Conservation (phyloP, 2,113 vertebrate species). For the Leiothrix lutea region DNA sequence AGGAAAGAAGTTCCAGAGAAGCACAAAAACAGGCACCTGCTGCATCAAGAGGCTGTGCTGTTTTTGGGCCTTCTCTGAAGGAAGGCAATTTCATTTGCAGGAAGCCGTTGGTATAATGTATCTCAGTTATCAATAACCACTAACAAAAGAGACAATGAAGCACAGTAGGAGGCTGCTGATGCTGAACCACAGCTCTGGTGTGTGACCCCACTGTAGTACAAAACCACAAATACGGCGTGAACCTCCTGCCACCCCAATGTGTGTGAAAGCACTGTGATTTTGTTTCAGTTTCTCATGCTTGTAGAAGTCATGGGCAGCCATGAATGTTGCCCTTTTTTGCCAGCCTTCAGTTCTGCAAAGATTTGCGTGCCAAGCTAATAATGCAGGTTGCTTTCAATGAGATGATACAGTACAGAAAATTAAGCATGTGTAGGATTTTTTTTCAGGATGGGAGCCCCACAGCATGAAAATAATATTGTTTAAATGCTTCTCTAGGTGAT, state of each 20-base stretch:
- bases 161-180: not conserved
- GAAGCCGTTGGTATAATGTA: not conserved
- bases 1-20: not conserved
- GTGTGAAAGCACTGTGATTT: not conserved
- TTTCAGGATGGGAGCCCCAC: not conserved
- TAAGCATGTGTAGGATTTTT: not conserved
- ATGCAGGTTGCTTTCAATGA: not conserved
- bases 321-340: not conserved
- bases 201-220: rapidly evolving
- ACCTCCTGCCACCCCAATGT: rapidly evolving
- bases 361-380: not conserved
- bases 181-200: not conserved
- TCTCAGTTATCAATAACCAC: not conserved
- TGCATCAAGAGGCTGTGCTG: rapidly evolving
- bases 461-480: not conserved
- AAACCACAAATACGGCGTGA: not conserved
- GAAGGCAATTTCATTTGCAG: not conserved
- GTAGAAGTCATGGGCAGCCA: not conserved
- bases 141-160: not conserved
- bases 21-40: rapidly evolving
- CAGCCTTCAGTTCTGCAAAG: not conserved
- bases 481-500: constrained; percentile 18
- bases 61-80: not conserved
- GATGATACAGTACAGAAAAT: not conserved
- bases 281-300: not conserved